A percentile compares a stretch with the other conserved stretches of the same genome.
Conservation (phyloP, 2,113 vertebrate species). For the Crocuta crocuta region DNA sequence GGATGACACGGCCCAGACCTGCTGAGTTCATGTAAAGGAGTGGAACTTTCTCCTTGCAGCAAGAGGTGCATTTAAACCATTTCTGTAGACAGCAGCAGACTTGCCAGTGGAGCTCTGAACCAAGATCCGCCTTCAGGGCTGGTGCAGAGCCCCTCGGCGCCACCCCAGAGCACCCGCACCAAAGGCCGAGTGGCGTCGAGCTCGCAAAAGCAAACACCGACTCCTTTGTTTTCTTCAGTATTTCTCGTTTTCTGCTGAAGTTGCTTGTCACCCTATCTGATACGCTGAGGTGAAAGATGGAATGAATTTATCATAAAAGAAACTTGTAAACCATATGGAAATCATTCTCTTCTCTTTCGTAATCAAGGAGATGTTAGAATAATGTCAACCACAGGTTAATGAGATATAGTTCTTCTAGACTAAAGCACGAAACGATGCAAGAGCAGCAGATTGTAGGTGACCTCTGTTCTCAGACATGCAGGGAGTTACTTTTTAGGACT, state of each 20-base stretch:
- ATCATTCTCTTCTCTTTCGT: not conserved
- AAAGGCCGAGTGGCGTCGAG: slow-evolving; percentile 42
- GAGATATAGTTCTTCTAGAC: not conserved
- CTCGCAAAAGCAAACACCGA: slow-evolving; percentile 44
- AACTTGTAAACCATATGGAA: not conserved
- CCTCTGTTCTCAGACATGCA: not conserved
- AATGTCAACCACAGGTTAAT: not conserved
- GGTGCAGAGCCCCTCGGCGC: accelerated
- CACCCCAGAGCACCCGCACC: not conserved
- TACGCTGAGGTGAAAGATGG: not conserved
- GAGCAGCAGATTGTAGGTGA: not conserved
- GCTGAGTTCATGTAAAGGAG: not conserved
- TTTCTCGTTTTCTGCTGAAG: not conserved
- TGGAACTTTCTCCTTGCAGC: not conserved
- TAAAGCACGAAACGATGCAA: not conserved
- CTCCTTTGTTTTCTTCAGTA: slow-evolving; percentile 37
- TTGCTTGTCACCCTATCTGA: not conserved
- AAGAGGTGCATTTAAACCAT: not conserved
- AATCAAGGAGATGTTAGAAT: not conserved
- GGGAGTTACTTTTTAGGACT: not conserved
- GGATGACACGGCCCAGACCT: too few species aligned
- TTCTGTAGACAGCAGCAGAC: accelerated
- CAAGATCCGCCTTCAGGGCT: accelerated
- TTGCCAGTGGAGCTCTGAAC: accelerated
- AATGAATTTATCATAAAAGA: not conserved